phyloP scores from a whole-genome alignment of 2,113 vertebrate genomes.

The Percopsis transmontana region DNA sequence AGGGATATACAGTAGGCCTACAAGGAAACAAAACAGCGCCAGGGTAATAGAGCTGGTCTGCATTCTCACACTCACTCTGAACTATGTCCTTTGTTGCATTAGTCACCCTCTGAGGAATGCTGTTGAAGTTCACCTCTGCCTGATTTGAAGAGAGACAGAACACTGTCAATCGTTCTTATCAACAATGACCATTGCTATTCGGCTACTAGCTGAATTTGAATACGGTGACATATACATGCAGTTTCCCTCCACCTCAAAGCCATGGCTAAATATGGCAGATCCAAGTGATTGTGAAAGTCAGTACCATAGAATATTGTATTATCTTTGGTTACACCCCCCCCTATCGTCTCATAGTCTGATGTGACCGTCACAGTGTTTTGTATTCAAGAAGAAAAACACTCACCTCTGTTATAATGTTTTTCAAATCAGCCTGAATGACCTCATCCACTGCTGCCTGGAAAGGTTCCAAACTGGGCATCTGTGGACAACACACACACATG shows the following conservation, averaged over 20 bases:
- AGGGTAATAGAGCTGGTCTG: not conserved
- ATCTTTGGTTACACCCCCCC: not conserved
- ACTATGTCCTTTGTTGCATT: slow-evolving; percentile 67
- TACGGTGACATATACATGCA: too few relatives aligned
- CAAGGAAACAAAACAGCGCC: not conserved
- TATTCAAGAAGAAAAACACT: slow-evolving; percentile 4
- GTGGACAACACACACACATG: slow-evolving; percentile 1
- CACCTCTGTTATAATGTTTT: slow-evolving; percentile 54
- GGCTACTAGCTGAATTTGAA: too few relatives aligned
- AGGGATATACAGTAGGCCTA: not conserved
- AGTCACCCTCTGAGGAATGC: slow-evolving; percentile 67
- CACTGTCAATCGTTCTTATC: too few relatives aligned
- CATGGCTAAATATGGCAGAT: too few relatives aligned
- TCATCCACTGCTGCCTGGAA: slow-evolving; percentile 56
- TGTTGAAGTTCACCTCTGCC: slow-evolving; percentile 65
- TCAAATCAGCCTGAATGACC: slow-evolving; percentile 48
- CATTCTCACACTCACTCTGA: slow-evolving; percentile 70
- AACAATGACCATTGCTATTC: too few relatives aligned
- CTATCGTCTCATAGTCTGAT: not conserved
- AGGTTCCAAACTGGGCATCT: slow-evolving; percentile 48
- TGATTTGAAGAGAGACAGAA: slow-evolving; percentile 34
- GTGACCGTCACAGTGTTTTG: not conserved
- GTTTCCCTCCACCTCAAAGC: not conserved
- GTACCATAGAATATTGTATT: not conserved
- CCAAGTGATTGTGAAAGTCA: not conserved